Conservation (phyloP, 1,140 invertebrate genomes). For the Trichogramma pretiosum region DNA sequence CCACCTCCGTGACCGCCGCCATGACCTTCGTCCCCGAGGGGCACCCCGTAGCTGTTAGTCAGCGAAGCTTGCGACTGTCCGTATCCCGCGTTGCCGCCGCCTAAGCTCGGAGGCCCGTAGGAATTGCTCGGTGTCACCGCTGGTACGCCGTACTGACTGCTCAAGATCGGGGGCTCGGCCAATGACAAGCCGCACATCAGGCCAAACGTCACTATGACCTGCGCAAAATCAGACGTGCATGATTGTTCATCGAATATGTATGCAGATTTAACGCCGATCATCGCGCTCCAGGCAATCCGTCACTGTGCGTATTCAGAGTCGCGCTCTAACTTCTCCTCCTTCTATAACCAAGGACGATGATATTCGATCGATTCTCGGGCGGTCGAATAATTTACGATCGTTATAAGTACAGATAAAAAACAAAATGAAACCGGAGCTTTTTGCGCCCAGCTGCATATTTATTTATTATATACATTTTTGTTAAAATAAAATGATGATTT, state of each 20-base stretch:
- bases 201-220: not conserved
- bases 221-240: not conserved
- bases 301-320: no score
- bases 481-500: no score
- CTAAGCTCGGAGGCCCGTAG: conserved; percentile 35
- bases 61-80: conserved; percentile 7
- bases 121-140: no score
- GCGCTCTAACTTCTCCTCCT: no score
- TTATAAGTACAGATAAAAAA: no score
- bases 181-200: not conserved
- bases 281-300: no score
- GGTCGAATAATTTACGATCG: no score
- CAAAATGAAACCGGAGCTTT: no score
- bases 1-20: not conserved
- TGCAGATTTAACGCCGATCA: not conserved
- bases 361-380: no score
- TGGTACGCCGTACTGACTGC: conserved; percentile 23
- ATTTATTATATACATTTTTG: no score
- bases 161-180: conserved; percentile 7
- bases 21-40: conserved; percentile 20
- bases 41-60: conserved; percentile 38
- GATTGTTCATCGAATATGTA: not conserved
- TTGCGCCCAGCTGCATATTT: no score
- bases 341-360: no score
- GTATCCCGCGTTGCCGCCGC: conserved; percentile 32